Conservation (phyloP, 53 echinoderm and acorn worm species). For the Holothuria scabra region DNA sequence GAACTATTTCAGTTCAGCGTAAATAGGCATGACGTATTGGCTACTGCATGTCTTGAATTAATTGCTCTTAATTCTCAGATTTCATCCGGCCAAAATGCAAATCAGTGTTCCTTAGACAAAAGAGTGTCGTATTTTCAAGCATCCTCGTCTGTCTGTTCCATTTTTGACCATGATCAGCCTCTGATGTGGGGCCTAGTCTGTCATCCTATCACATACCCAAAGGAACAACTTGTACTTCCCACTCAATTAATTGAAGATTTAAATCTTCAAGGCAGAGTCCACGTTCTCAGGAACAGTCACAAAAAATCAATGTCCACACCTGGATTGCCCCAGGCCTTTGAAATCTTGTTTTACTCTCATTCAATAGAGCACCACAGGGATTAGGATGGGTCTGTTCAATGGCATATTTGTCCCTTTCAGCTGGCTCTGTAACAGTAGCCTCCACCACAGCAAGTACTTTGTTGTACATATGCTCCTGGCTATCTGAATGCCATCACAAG, state of each 20-base stretch:
- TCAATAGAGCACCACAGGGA: slow-evolving; percentile 34
- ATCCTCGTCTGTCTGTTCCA: too few species aligned
- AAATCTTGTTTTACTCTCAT: neutral
- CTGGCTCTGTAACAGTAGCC: neutral
- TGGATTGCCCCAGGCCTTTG: slow-evolving; percentile 22
- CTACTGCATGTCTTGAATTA: too few species aligned
- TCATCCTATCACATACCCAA: slow-evolving; percentile 38
- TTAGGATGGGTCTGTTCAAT: slow-evolving; percentile 26
- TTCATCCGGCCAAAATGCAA: too few species aligned
- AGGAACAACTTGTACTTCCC: slow-evolving; percentile 17
- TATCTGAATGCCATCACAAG: slow-evolving; percentile 5
- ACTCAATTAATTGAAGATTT: slow-evolving; percentile 15
- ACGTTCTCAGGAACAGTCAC: slow-evolving; percentile 35
- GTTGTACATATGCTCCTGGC: slow-evolving; percentile 6
- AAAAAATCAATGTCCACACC: slow-evolving; percentile 42
- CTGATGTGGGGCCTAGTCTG: slow-evolving; percentile 4
- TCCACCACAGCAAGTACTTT: neutral
- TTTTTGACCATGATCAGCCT: neutral
- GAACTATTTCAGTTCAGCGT: too few species aligned
- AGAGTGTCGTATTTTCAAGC: too few species aligned
- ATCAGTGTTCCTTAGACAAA: too few species aligned
- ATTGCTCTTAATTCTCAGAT: too few species aligned
- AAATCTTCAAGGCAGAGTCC: neutral
- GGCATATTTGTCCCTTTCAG: neutral
- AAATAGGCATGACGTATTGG: too few species aligned